phyloP scores from a whole-genome alignment of 2,113 vertebrate species.

The Mesocricetus auratus region DNA sequence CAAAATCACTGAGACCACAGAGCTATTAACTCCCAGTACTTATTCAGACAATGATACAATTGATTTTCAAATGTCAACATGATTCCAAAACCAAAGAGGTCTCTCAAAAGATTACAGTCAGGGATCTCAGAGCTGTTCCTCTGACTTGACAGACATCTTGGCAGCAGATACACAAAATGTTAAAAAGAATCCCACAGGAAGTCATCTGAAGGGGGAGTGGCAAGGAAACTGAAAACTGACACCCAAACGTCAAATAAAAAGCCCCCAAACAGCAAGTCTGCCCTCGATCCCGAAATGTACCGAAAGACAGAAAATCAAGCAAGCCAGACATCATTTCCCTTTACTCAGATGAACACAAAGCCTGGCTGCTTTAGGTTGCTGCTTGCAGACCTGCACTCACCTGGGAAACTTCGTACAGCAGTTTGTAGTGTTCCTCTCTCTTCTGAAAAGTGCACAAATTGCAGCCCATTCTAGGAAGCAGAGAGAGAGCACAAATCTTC shows the following conservation, averaged over 20 bases:
- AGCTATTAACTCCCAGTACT: constrained; percentile 73
- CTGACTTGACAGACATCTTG: constrained; percentile 87
- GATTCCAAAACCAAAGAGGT: constrained; percentile 79
- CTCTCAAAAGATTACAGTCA: constrained; percentile 80
- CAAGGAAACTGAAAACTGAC: constrained; percentile 83
- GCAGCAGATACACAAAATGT: constrained; percentile 87
- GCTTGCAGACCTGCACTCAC: constrained; percentile 89
- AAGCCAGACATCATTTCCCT: constrained; percentile 71
- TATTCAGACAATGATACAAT: constrained; percentile 77
- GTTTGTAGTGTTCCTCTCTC: constrained; percentile 99
- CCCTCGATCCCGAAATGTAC: constrained; percentile 70
- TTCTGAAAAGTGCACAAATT: constrained; percentile 99
- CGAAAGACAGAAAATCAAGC: constrained; percentile 78
- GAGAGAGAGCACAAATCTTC: constrained; percentile 88
- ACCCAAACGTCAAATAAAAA: constrained; percentile 84
- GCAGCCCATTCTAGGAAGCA: constrained; percentile 97
- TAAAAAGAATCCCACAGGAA: constrained; percentile 90
- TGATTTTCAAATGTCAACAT: constrained; percentile 82
- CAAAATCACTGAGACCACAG: constrained; percentile 80
- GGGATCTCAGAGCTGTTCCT: constrained; percentile 72
- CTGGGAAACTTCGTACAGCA: constrained; percentile 99
- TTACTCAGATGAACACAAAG: constrained; percentile 75
- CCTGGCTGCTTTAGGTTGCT: constrained; percentile 74
- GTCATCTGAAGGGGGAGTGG: constrained; percentile 88
- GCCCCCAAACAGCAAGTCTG: constrained; percentile 68